Evolutionary conservation across 2,888 invertebrate species (phyloP), one percentile per base, ranked within the genome.

Genomic region (Eustalomyia histrio): DNA sequence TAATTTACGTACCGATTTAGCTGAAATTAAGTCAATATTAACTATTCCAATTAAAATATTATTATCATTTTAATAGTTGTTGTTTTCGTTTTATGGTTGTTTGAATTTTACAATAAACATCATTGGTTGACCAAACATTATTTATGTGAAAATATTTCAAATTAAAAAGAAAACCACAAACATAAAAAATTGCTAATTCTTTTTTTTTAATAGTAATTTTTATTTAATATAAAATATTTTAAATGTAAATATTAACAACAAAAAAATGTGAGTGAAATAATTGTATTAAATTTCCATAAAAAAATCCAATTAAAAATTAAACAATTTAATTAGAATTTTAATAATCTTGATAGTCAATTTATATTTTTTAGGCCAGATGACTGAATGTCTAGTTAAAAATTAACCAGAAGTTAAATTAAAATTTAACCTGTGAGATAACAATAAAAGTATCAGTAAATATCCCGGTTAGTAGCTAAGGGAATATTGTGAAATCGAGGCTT

Each of bases 101-200:
- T 61, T 74, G 43, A 71, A 43, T 60, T 80, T 50, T 39, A 76
- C 29, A 67, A 35, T 55, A 39, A 74, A 76, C 65, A 61, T 65
- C 35, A 50, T 53, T 55, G 78, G 74, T 74, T 17, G 39, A 61
- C 69, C 73, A 69, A 39, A 18, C 35, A 21, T 76, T 81, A 81
- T 76, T 74, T 73, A 78, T 81, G 60, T n/a, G 69, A 74, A 81
- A 74, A 55, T 76, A 69, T 76, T 73, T 65, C 33, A 67, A 78
- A 74, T 71, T 78, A 57, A 78, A 76, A 74, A 35, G 12, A 60
- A 81, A 78, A 71, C 69, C 81, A 55, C 81, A 71, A 65, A 17
- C 57, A 33, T 17, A 24, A 58, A 55, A 63, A 35, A 52, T 14
- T 35, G 12, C n/a, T 35, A 39, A 55, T 18, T 4, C 18, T 17